phyloP scores from a whole-genome alignment of 2,797 vertebrate species.

The Pelodytes ibericus region DNA sequence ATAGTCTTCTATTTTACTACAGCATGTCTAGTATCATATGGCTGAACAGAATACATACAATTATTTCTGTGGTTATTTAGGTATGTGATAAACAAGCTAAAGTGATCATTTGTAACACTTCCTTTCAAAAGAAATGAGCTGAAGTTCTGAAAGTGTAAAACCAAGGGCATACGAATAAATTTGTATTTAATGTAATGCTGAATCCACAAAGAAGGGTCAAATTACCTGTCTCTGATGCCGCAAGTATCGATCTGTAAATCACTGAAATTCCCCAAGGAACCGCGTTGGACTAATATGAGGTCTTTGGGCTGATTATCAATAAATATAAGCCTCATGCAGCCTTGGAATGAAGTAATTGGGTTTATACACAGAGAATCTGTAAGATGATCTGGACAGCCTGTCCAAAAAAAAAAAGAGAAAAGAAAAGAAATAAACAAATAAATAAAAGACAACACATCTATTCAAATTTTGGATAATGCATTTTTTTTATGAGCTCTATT shows the following conservation, averaged over 20 bases:
- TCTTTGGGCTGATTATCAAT: constrained; percentile 91
- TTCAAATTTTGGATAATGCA: constrained; percentile 65
- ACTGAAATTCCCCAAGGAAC: constrained; percentile 89
- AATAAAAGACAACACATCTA: constrained; percentile 58
- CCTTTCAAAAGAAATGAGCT: background rate
- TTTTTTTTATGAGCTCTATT: constrained; percentile 64
- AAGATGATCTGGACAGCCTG: constrained; percentile 85
- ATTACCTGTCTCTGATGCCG: constrained; percentile 96
- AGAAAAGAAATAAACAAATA: constrained; percentile 10
- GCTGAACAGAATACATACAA: too few relatives aligned
- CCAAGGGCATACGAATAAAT: background rate
- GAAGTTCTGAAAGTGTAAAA: background rate
- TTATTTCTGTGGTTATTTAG: too few relatives aligned
- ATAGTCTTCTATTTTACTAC: too few relatives aligned
- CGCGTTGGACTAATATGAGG: constrained; percentile 88
- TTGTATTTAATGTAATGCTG: background rate
- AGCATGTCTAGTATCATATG: too few relatives aligned
- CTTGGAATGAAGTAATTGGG: constrained; percentile 87
- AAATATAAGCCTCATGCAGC: constrained; percentile 91
- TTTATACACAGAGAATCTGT: constrained; percentile 80
- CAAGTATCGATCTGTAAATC: constrained; percentile 93
- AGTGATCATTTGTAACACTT: background rate
- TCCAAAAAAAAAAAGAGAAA: constrained; percentile 59
- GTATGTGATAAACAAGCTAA: too few relatives aligned
- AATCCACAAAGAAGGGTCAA: constrained; percentile 59